Base-by-base conservation (phyloP, 2,113 vertebrate genomes). In the Leucopsar rothschildi region DNA sequence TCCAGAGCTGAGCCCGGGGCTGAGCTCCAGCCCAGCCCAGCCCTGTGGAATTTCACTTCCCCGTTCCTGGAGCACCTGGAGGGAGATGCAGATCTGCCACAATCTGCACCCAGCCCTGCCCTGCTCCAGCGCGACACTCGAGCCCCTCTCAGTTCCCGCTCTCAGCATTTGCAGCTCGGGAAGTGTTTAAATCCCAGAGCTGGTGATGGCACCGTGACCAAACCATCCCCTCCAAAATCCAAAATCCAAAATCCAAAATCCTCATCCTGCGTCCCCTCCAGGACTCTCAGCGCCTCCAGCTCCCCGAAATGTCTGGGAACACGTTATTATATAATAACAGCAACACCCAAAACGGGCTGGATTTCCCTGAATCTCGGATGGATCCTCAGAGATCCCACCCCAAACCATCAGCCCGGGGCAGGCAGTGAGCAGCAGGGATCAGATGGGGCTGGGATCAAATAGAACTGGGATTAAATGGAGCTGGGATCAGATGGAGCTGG, bases 31-130 rank as follows among this genome's bases (percentile, higher is more conserved):
- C 21, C 28, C 77, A 37, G 75, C 80, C 77, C 77, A 37, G 75
- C 80, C 77, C 68, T 21, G 93, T 11, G 1, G 50, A 61, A 57
- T 82, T 90, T 77, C 91, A 37, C 68, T 83, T 96, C 92, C 90
- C 81, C 55, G 16, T 69, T 86, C 90, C 56, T 52, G 11, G 37
- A 89, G 84, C 50, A 65, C 63, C 83, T 45, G 1, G 59, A 80
- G 76, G 92, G 53, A 37, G 94, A 94, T 77, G 44, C 1, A 16
- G 40, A 44, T 89, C 72, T 94, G 24, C 12, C 37, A 1, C 52
- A 2, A 15, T 80, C 80, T 88, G 56, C 92, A 82, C 24, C 60
- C 71, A 29, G 80, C 70, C 5, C 66, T 17, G n/a, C 79, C 45
- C 55, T 33, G 37, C 84, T 68, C 10, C 42, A 16, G 5, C 1